phyloP scores from a whole-genome alignment of 2,888 invertebrate genomes.

The Epiblema foenella region DNA sequence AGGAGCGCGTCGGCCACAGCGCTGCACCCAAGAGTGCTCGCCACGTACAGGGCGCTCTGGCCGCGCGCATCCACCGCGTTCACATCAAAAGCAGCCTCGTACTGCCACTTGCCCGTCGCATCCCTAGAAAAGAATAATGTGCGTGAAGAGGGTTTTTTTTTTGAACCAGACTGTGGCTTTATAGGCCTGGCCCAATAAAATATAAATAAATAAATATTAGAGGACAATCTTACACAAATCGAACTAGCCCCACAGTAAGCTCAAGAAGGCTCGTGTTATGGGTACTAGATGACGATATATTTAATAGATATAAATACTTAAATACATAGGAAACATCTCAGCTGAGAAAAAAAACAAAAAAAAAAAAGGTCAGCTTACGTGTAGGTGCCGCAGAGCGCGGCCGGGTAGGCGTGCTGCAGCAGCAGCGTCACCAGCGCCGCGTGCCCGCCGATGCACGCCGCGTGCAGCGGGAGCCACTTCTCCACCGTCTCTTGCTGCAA shows the following conservation, averaged over 20 bases:
- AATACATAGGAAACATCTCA: too few species aligned
- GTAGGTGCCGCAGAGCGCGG: conserved; percentile 68
- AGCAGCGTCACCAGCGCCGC: conserved; percentile 90
- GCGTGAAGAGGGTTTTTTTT: too few species aligned
- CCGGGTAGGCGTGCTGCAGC: conserved; percentile 92
- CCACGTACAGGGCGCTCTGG: conserved; percentile 95
- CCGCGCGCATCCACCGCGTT: conserved; percentile 96
- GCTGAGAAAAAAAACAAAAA: too few species aligned
- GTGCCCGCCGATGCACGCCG: conserved; percentile 96
- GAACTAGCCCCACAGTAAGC: too few species aligned
- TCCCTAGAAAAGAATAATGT: conserved; percentile 84
- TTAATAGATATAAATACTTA: too few species aligned
- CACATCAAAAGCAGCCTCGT: conserved; percentile 95
- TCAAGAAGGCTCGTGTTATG: too few species aligned
- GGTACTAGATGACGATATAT: too few species aligned
- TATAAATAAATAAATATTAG: too few species aligned
- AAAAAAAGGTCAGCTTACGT: conserved; percentile 66
- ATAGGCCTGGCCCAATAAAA: too few species aligned
- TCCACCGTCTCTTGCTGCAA: conserved; percentile 93
- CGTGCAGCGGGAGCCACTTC: conserved; percentile 96
- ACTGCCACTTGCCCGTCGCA: conserved; percentile 90
- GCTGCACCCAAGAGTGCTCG: conserved; percentile 92
- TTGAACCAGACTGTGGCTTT: too few species aligned
- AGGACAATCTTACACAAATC: too few species aligned
- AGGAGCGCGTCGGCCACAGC: conserved; percentile 91